A percentile compares a stretch with the other conserved stretches of the same genome.
phyloP scores from a whole-genome alignment of 2,113 vertebrate species.

The Pantherophis guttatus region DNA sequence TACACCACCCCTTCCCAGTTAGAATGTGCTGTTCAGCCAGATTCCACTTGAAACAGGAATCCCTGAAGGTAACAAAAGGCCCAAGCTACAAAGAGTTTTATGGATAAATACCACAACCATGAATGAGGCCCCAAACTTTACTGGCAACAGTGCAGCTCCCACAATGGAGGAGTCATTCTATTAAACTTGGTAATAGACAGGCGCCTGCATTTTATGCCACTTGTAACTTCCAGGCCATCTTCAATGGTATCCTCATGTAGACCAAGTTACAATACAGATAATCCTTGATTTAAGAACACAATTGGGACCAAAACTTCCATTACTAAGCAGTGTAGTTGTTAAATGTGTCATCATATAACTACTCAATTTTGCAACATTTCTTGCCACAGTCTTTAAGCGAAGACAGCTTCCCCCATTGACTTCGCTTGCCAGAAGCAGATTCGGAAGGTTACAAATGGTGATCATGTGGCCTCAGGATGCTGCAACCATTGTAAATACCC shows the following conservation, averaged over 20 bases:
- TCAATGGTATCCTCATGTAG: neutral
- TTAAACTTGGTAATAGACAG: neutral
- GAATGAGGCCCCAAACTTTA: neutral
- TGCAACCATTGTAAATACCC: neutral
- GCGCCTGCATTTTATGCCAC: neutral
- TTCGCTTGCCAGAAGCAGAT: neutral
- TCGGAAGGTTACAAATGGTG: neutral
- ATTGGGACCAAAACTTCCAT: neutral
- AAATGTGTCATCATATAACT: neutral
- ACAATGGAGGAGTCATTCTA: neutral
- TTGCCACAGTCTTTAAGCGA: neutral
- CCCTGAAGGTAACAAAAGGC: neutral
- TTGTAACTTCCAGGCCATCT: neutral
- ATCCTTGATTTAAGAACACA: neutral
- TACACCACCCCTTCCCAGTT: neutral
- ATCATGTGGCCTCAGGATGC: neutral
- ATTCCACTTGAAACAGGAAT: neutral
- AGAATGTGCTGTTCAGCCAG: neutral
- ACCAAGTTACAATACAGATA: neutral
- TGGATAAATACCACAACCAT: neutral
- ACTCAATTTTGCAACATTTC: neutral
- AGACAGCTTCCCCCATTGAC: neutral
- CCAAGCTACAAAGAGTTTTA: neutral
- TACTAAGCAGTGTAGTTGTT: neutral
- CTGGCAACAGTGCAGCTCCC: neutral